phyloP scores from a whole-genome alignment of 2,888 invertebrate genomes.

The Noctua janthina region DNA sequence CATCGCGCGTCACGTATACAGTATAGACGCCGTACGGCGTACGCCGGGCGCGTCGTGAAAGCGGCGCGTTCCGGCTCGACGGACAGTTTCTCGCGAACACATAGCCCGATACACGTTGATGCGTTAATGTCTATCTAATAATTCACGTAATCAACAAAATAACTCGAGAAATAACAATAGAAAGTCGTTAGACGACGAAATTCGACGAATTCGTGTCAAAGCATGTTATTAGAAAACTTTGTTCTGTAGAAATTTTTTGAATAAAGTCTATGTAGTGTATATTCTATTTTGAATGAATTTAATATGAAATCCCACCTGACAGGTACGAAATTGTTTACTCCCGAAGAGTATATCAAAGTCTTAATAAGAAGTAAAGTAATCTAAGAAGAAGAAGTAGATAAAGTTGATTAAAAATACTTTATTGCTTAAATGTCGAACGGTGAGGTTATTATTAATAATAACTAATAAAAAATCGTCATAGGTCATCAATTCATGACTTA shows the following conservation, averaged over 20 bases:
- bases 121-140: slow-evolving; percentile 63
- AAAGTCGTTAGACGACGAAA: slow-evolving; percentile 44
- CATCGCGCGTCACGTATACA: slow-evolving; percentile 75
- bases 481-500: slow-evolving; percentile 2
- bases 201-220: slow-evolving; percentile 39
- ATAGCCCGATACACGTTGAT: slow-evolving; percentile 65
- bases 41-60: slow-evolving; percentile 77
- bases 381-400: slow-evolving; percentile 6
- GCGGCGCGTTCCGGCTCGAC: slow-evolving; percentile 86
- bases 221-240: slow-evolving; percentile 49
- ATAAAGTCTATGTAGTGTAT: slow-evolving; percentile 9
- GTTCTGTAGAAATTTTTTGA: not conserved
- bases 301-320: slow-evolving; percentile 24
- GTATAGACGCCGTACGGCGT: slow-evolving; percentile 65
- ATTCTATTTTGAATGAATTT: slow-evolving; percentile 11
- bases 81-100: slow-evolving; percentile 83
- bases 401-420: not conserved
- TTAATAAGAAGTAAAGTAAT: slow-evolving; percentile 22
- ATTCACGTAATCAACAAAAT: slow-evolving; percentile 53
- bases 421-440: not conserved
- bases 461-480: not conserved
- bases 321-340: slow-evolving; percentile 22
- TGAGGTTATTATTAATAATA: not conserved
- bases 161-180: slow-evolving; percentile 54
- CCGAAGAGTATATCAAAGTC: not conserved